Evolutionary conservation across 2,113 vertebrate species (phyloP), one percentile per base, ranked within the genome.

Genomic region (Bambusicola thoracicus): DNA sequence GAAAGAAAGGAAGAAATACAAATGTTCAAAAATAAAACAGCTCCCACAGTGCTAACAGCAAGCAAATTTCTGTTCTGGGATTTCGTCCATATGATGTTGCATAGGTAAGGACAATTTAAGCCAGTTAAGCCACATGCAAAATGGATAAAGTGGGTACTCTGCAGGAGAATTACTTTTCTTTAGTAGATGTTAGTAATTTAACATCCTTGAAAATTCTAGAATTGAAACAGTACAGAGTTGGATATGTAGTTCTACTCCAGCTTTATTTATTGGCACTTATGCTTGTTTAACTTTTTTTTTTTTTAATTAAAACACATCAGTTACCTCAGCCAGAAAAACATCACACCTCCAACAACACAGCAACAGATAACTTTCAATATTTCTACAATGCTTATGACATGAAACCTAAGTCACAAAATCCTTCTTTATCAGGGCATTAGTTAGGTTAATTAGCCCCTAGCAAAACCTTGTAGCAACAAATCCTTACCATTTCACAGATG

Each of bases 301-400:
- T 53, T 25, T 40, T 29, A 29, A 18, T 63, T 63, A 63, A 63
- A 80, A n/a, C 6, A 3, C 20, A 8, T 13, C 34, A 58, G 29
- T 48, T 79, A 43, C 44, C 24, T n/a, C 74, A 56, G 40, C 25
- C 85, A 85, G 22, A 69, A 49, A 70, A 72, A 48, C 36, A 68
- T 19, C 46, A 0, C 46, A 85, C 78, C 48, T 58, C 36, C 72
- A 80, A 44, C 59, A 93, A 44, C 9, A 3, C 4, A 49, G 48
- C 66, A 53, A 12, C 3, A 22, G 11, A 18, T 62, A 89, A 67
- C 41, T 68, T 78, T 19, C 61, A 3, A 1, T 49, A 67, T 69
- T 44, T 36, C 40, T 7, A 0, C 21, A 72, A 21, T 27, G n/a
- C 41, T 74, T 77, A 13, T 0, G 10, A 83, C 43, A 59, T 5